A percentile compares a stretch with the other conserved stretches of the same genome.
phyloP scores from a whole-genome alignment of 2,888 invertebrate species.

The Cephalotes varians region DNA sequence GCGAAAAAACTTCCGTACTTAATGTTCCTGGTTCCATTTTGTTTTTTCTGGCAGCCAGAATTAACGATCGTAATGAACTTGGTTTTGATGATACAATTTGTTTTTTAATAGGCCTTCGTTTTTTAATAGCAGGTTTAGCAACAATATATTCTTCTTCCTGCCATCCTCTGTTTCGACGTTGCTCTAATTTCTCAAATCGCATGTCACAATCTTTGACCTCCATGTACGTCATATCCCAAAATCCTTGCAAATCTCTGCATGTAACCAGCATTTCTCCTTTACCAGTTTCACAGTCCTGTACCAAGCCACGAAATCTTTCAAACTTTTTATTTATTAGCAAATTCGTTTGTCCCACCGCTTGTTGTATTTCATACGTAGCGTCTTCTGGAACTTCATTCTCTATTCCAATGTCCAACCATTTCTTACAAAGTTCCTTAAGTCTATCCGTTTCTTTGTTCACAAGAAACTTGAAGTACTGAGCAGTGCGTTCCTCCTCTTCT shows the following conservation, averaged over 20 bases:
- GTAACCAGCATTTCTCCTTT: constrained; percentile 87
- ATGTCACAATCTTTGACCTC: constrained; percentile 86
- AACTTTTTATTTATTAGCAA: constrained; percentile 92
- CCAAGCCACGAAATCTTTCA: constrained; percentile 89
- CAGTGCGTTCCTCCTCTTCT: constrained; percentile 81
- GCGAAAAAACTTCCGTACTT: background rate
- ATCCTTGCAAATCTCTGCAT: constrained; percentile 92
- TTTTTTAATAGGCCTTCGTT: constrained; percentile 58
- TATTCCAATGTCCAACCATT: constrained; percentile 87
- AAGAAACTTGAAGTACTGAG: constrained; percentile 85
- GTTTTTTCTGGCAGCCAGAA: constrained; percentile 76
- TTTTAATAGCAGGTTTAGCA: constrained; percentile 53
- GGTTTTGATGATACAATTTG: constrained; percentile 53
- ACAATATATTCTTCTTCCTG: constrained; percentile 84
- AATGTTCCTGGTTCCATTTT: constrained; percentile 58
- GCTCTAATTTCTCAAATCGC: constrained; percentile 77
- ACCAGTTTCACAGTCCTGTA: constrained; percentile 84
- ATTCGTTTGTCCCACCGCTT: constrained; percentile 92
- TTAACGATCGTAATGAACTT: constrained; percentile 75
- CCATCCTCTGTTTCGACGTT: constrained; percentile 83
- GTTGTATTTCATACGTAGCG: constrained; percentile 88
- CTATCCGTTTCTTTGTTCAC: constrained; percentile 87
- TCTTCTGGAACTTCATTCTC: constrained; percentile 86
- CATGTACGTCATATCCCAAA: constrained; percentile 95
- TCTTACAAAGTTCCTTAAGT: constrained; percentile 87